These are phyloP conservation scores for Poliocrania exsul DNA, from an alignment of 2,797 vertebrate genomes.

Conservation along the genomic window DNA sequence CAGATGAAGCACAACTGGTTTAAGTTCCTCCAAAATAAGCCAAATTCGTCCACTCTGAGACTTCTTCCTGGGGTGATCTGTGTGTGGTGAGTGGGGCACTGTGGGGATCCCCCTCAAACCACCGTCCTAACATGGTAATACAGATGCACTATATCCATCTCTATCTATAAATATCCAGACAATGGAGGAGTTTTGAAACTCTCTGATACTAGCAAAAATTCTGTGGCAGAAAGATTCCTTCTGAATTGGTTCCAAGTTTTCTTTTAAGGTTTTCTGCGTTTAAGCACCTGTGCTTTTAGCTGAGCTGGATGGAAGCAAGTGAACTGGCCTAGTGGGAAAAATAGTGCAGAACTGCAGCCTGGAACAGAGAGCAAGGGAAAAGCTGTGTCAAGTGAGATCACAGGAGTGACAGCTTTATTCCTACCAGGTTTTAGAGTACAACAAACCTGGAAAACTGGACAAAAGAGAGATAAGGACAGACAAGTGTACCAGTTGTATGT, in stretches of 20 bases:
- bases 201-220: neutral
- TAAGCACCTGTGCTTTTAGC: neutral
- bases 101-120: neutral
- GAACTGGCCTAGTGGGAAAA: neutral
- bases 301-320: neutral
- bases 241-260: neutral
- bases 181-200: neutral
- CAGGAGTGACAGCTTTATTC: neutral
- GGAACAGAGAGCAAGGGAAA: neutral
- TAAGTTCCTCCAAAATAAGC: neutral
- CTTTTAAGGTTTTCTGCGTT: neutral
- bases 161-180: neutral
- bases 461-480: neutral
- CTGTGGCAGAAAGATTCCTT: neutral
- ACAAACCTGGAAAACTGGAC: neutral
- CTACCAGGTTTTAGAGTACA: neutral
- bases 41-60: neutral
- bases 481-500: neutral
- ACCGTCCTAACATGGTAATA: neutral
- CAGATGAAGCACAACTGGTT: neutral
- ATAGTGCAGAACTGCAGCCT: neutral
- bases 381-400: neutral
- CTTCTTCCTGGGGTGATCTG: fast-evolving
- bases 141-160: neutral
- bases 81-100: neutral